Percentiles rank a stretch among this genome's conserved stretches.
These are phyloP conservation scores for Actinopyga echinites DNA, from an alignment of 53 echinoderm and acorn worm species.

Conservation along the genomic window DNA sequence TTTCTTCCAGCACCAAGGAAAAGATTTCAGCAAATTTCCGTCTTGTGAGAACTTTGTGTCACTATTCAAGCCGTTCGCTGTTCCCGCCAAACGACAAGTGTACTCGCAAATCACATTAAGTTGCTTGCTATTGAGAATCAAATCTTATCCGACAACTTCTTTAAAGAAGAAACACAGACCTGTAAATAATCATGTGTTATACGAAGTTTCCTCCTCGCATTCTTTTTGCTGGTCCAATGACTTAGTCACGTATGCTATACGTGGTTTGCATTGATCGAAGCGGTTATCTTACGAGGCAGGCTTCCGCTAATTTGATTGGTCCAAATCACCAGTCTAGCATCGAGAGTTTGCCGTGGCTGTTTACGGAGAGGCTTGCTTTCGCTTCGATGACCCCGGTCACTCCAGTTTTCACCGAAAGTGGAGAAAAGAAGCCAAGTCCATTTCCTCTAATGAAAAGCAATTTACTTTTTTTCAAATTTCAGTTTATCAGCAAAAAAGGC, in stretches of 20 bases:
- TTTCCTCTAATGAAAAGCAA: constrained; percentile 22
- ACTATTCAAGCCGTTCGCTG: constrained; percentile 34
- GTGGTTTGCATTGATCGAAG: constrained; percentile 34
- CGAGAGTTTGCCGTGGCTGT: constrained; percentile 15
- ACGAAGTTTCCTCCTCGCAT: constrained; percentile 28
- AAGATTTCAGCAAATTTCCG: too few relatives aligned
- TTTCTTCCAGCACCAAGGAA: too few relatives aligned
- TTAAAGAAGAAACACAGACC: constrained; percentile 23
- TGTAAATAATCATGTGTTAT: constrained; percentile 43
- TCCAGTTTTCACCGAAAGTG: constrained; percentile 4
- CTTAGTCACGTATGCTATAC: constrained; percentile 17
- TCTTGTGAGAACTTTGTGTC: too few relatives aligned
- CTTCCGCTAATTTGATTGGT: constrained; percentile 37
- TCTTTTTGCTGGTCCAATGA: constrained; percentile 42
- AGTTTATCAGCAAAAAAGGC: not conserved
- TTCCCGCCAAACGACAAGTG: constrained; percentile 48
- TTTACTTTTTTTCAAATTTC: constrained; percentile 6
- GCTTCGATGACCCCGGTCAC: constrained; percentile 42
- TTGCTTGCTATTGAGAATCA: constrained; percentile 40
- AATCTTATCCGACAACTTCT: constrained; percentile 43
- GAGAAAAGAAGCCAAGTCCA: too few relatives aligned
- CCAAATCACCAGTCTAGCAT: constrained; percentile 6
- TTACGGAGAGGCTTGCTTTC: constrained; percentile 18
- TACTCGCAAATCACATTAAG: constrained; percentile 42
- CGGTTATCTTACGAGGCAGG: constrained; percentile 6